Conservation (phyloP, 2,113 vertebrate species). For the Marmota monax region DNA sequence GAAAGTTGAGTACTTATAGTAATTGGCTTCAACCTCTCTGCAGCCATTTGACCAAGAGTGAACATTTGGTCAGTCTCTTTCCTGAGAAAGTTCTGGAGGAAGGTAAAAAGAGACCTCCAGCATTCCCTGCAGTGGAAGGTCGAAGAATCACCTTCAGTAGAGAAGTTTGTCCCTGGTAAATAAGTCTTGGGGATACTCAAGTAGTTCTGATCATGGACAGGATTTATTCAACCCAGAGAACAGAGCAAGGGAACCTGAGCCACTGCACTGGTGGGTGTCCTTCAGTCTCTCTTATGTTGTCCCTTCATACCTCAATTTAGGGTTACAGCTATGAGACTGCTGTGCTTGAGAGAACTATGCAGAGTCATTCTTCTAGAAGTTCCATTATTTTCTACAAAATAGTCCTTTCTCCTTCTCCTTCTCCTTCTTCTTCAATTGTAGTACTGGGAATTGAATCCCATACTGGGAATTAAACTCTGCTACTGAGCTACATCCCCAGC, state of each 20-base stretch:
- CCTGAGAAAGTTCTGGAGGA: neutral
- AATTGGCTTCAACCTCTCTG: neutral
- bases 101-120: neutral
- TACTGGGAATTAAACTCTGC: neutral
- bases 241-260: fast-evolving
- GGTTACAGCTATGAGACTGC: neutral
- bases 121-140: neutral
- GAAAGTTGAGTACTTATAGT: neutral
- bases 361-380: neutral
- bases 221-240: neutral
- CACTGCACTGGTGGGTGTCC: too few relatives aligned
- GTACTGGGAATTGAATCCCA: too few relatives aligned
- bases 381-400: neutral
- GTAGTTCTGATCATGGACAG: neutral
- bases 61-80: neutral
- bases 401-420: neutral
- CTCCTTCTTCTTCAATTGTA: too few relatives aligned
- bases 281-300: neutral
- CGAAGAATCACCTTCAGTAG: neutral
- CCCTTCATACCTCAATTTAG: neutral
- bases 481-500: neutral
- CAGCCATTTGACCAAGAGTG: neutral
- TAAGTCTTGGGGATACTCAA: neutral
- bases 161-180: neutral
- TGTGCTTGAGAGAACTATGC: neutral